Base-by-base conservation (phyloP, 2,888 invertebrate species). In the Cryptocephalus moraei region DNA sequence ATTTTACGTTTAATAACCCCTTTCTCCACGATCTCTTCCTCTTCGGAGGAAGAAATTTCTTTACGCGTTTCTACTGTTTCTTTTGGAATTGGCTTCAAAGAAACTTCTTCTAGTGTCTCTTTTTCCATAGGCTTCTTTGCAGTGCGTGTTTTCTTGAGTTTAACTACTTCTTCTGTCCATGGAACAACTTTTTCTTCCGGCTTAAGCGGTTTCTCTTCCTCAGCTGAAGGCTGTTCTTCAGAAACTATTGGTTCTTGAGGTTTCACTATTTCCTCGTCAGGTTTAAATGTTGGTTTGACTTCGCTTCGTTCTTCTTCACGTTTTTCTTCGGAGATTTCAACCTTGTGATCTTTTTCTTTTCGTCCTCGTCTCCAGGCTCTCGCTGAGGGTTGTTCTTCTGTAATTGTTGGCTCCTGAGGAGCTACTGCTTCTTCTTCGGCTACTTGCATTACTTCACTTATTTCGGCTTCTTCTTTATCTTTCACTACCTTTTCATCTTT, bases 401-500 rank as follows among this genome's bases (percentile, higher is more conserved):
- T 11, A 45, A n/a, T 39, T 13, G 1, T 10, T 44, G 44, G 9
- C 33, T 14, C 2, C 33, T 8, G 9, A 31, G 14, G 9, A 34
- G 14, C 12, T 43, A 33, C 34, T 2, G 22, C 6, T 4, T 22
- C 22, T 22, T 39, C 45, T 33, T 45, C 22, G 6, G 41, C 48
- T 13, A 40, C 40, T 14, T 45, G 41, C 41, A 40, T 33, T 40
- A 39, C 39, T 34, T 53, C 43, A 32, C 13, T 39, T 38, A 42
- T 57, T 54, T 71, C 70, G 3, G 22, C 22, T 22, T 22, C 22
- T 22, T 22, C 22, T 22, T 22, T 22, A 22, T 22, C 22, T 22
- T 22, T 22, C 6, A 67, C 32, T 14, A 54, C 60, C 55, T 73
- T 70, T 45, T 67, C 69, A 1, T 56, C 57, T 41, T 66, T 53